Base-by-base conservation (phyloP, 2,888 invertebrate genomes). In the Leucozona laternaria region DNA sequence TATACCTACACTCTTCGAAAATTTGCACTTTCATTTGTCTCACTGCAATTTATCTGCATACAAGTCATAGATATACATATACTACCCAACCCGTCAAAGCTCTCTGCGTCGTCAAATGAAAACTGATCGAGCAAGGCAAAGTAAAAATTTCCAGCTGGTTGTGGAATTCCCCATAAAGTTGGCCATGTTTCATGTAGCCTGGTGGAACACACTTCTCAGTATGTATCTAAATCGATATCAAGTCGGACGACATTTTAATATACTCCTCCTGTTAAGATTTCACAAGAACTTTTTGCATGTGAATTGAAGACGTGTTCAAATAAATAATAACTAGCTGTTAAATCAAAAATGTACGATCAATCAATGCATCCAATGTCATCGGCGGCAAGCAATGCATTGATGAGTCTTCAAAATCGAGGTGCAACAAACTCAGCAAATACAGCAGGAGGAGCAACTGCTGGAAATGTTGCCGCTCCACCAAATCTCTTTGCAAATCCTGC, bases 401-500 rank as follows among this genome's bases (percentile, higher is more conserved):
- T 90, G 90, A 89, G 90, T 25, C 79, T 91, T 28, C 89, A 90
- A 68, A 89, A 90, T 57, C 89, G 89, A 11, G 88, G 88, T 70
- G 89, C 89, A n/a, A 84, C 88, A 25, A 89, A 89, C 55, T 88
- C 89, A 37, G 88, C 89, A 0, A 78, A 71, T 71, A 28, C 88
- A 53, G 34, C 88, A n/a, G 82, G 89, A 34, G 88, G 90, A 17
- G 86, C 90, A 6, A 89, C 90, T 28, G 77, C 89, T 2, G 68
- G 22, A 8, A 53, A 37, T 53, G 34, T 10, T 62, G 11, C 76
- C 7, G 55, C 90, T 25, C 90, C 91, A 1, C 91, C 91, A 73
- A 91, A 89, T 50, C 82, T 90, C 7, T 91, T 90, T 43, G 88
- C 90, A 2, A 90, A 90, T 88, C 91, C 92, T 10, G 88, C 90